Evolutionary conservation across 2,113 vertebrate species (phyloP).

Genomic region (Dicrurus megarhynchus): DNA sequence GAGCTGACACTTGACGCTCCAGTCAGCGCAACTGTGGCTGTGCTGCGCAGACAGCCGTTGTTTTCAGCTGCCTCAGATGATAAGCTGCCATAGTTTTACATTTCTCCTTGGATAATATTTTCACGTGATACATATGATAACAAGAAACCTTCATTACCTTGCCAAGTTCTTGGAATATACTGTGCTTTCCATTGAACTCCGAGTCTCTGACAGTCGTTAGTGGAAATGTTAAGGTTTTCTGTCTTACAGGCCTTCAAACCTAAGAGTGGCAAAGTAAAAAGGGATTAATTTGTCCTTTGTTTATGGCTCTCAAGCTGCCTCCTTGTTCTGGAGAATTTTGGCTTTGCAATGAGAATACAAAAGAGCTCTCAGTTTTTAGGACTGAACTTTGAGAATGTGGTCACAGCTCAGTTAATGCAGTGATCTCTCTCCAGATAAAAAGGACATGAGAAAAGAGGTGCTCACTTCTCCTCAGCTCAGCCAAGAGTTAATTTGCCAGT

Average conservation of each 20-base stretch:
- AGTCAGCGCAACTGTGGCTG: not conserved
- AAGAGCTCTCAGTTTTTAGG: not conserved
- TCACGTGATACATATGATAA: conserved; percentile 21
- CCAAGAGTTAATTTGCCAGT: not conserved
- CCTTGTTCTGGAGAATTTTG: conserved; percentile 11
- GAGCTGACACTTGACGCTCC: not conserved
- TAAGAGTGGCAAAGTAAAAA: not conserved
- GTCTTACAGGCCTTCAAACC: not conserved
- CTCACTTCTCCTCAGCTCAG: not conserved
- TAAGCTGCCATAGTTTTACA: conserved; percentile 16
- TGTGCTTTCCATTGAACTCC: not conserved
- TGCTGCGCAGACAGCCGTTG: not conserved
- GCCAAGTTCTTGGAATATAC: conserved; percentile 34
- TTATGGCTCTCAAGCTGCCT: not conserved
- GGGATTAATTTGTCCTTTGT: conserved; percentile 28
- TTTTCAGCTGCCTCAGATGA: conserved; percentile 14
- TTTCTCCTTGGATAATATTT: conserved; percentile 48
- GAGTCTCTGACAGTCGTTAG: not conserved
- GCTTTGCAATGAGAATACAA: not conserved
- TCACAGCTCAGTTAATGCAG: not conserved
- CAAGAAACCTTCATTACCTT: conserved; percentile 34
- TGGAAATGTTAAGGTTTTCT: conserved; percentile 20
- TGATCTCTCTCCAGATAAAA: not conserved
- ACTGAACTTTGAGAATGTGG: not conserved
- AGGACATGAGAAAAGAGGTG: not conserved